phyloP scores from a whole-genome alignment of 2,888 invertebrate species.

The Drosophila gaucha region DNA sequence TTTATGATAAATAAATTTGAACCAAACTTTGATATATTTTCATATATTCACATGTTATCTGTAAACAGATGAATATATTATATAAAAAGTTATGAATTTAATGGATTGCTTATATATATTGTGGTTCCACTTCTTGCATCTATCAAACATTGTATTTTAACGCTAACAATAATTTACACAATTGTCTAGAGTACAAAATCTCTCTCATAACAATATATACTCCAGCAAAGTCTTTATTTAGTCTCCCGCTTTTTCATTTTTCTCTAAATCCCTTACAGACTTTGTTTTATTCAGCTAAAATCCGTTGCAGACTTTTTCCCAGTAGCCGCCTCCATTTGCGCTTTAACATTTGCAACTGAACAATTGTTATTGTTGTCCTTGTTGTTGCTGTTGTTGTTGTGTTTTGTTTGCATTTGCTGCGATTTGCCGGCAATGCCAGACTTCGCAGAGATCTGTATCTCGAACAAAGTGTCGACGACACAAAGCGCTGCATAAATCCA shows the following conservation, averaged over 20 bases:
- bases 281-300: constrained; percentile 7
- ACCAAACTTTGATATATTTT: no score
- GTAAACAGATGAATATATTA: no score
- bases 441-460: constrained; percentile 17
- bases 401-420: constrained; percentile 17
- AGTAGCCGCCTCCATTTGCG: constrained; percentile 9
- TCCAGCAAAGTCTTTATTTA: neutral
- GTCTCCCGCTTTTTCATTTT: constrained; percentile 1
- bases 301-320: constrained; percentile 10
- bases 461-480: constrained; percentile 37
- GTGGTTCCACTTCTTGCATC: neutral
- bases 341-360: constrained; percentile 5
- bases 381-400: constrained; percentile 5
- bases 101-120: neutral
- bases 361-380: constrained; percentile 5
- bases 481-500: constrained; percentile 51
- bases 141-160: no score
- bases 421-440: constrained; percentile 17
- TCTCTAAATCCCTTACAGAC: neutral
- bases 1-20: no score
- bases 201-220: neutral
- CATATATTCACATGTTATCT: neutral
- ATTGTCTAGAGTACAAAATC: neutral
- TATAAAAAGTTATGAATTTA: no score
- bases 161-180: neutral